These are phyloP conservation scores for Microcebus murinus DNA, from an alignment of 2,113 vertebrate genomes.

Conservation along the genomic window DNA sequence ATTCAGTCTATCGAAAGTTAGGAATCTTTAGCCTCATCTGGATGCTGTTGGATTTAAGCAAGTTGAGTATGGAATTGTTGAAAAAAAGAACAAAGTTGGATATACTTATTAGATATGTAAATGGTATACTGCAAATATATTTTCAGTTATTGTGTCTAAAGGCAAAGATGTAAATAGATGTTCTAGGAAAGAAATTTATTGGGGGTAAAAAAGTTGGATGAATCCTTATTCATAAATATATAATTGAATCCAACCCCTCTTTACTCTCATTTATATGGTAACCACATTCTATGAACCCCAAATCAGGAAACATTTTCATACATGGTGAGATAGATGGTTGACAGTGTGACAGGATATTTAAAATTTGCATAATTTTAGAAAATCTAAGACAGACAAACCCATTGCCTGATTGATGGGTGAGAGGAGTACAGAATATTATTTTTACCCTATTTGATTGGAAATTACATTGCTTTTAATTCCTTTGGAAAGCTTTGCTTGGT, in stretches of 20 bases:
- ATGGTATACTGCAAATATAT: background rate
- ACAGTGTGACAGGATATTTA: background rate
- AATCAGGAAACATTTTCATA: background rate
- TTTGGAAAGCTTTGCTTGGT: background rate
- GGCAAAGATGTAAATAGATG: background rate
- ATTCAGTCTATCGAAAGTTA: background rate
- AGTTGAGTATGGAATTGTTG: background rate
- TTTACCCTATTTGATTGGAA: background rate
- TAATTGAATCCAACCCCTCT: background rate
- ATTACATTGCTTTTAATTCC: background rate
- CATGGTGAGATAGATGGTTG: background rate
- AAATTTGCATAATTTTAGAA: constrained; percentile 23
- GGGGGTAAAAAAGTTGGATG: background rate
- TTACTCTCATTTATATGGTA: background rate
- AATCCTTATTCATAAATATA: background rate
- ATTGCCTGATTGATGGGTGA: background rate
- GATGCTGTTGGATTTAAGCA: background rate
- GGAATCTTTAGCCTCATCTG: background rate
- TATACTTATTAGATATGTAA: background rate
- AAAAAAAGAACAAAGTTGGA: background rate
- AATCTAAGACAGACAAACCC: background rate
- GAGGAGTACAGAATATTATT: background rate
- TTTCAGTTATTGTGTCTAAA: background rate
- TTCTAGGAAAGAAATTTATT: background rate
- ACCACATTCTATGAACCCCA: background rate